phyloP scores from a whole-genome alignment of 2,797 vertebrate species.

The Sorex maritimensis region DNA sequence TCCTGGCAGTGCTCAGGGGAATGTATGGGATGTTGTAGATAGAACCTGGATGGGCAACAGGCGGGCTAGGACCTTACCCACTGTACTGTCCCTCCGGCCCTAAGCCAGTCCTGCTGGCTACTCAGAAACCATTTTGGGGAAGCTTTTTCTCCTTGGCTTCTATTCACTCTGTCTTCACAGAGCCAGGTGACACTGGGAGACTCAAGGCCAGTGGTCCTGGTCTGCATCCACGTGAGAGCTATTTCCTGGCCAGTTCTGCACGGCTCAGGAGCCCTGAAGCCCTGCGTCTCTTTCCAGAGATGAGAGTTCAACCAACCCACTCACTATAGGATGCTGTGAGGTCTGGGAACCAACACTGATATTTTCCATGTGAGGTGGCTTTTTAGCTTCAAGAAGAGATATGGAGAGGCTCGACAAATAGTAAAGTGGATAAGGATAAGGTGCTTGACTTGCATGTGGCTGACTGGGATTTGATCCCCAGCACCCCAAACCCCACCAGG shows the following conservation, averaged over 20 bases:
- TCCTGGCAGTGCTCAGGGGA: too few relatives aligned
- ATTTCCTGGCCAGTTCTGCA: neutral
- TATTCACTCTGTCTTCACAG: neutral
- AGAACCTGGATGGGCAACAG: too few relatives aligned
- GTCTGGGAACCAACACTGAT: slow-evolving; percentile 2
- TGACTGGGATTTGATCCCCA: too few relatives aligned
- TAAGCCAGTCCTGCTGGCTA: too few relatives aligned
- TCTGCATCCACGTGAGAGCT: rapidly evolving
- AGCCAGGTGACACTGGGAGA: neutral
- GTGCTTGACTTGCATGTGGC: too few relatives aligned
- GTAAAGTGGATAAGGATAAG: too few relatives aligned
- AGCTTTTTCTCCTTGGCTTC: neutral
- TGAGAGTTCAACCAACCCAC: neutral
- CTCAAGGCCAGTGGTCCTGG: neutral
- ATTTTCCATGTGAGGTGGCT: neutral
- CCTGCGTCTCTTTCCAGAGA: neutral
- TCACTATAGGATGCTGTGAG: neutral
- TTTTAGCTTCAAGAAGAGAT: neutral
- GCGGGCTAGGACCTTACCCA: too few relatives aligned
- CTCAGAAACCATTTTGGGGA: neutral
- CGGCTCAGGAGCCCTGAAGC: neutral
- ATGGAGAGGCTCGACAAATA: too few relatives aligned
- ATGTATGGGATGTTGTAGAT: too few relatives aligned
- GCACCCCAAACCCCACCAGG: too few relatives aligned
- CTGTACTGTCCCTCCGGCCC: too few relatives aligned